phyloP scores from a whole-genome alignment of 2,113 vertebrate species.

The Pituophis catenifer region DNA sequence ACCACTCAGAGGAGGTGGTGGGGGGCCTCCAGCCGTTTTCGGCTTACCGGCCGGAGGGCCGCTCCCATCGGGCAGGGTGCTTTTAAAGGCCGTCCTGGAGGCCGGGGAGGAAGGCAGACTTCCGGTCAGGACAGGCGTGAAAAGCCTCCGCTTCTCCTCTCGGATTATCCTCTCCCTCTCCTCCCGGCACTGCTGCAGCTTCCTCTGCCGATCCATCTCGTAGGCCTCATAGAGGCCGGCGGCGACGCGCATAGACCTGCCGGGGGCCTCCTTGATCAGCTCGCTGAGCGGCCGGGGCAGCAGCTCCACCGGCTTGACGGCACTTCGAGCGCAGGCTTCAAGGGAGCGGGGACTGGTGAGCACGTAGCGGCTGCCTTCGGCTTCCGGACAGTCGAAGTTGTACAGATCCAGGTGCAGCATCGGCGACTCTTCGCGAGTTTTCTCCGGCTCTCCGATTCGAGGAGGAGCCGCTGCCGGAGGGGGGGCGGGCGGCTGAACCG shows the following conservation, averaged over 20 bases:
- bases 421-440: constrained; percentile 71
- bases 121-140: constrained; percentile 69
- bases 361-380: constrained; percentile 95
- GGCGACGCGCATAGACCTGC: constrained; percentile 90
- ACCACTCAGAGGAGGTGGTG: not conserved
- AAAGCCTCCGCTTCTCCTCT: constrained; percentile 86
- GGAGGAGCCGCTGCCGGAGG: not conserved
- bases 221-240: constrained; percentile 89
- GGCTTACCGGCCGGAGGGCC: constrained; percentile 11
- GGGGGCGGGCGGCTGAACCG: not conserved
- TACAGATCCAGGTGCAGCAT: constrained; percentile 91
- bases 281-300: constrained; percentile 82
- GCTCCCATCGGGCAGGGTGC: constrained; percentile 27
- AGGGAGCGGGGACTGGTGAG: constrained; percentile 93
- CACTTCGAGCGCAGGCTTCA: constrained; percentile 93
- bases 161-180: constrained; percentile 90
- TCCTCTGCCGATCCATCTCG: constrained; percentile 84
- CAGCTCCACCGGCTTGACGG: constrained; percentile 93
- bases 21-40: rapidly evolving
- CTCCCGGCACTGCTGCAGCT: constrained; percentile 88
- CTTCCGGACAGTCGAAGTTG: constrained; percentile 89
- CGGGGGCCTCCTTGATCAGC: constrained; percentile 88
- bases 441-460: constrained; percentile 42
- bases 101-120: constrained; percentile 67
- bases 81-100: constrained; percentile 32